phyloP scores from a whole-genome alignment of 2,113 vertebrate genomes.

The Entelurus aequoreus region DNA sequence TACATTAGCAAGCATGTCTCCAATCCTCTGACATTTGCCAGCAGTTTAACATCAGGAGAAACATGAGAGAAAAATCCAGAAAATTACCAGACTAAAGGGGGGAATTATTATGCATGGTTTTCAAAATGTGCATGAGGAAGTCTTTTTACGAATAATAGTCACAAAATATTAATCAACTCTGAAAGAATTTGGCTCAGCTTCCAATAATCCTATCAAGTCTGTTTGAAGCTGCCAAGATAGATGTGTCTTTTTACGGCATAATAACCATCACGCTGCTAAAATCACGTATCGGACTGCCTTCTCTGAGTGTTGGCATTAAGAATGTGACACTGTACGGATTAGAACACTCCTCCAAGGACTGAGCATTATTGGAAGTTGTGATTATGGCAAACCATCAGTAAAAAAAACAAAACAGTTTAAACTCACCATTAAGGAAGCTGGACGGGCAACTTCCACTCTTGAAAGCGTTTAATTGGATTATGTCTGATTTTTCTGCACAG shows the following conservation, averaged over 20 bases:
- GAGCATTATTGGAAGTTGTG: conserved; percentile 67
- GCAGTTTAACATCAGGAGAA: conserved; percentile 9
- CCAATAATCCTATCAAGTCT: conserved; percentile 37
- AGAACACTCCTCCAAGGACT: conserved; percentile 60
- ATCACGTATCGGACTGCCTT: conserved; percentile 60
- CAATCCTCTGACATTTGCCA: conserved; percentile 14
- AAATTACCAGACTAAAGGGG: conserved; percentile 2
- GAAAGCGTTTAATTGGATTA: conserved; percentile 61
- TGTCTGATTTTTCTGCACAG: conserved; percentile 31
- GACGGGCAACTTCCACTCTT: conserved; percentile 43
- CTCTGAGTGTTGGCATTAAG: conserved; percentile 51
- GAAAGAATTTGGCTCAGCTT: conserved; percentile 22
- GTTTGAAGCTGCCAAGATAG: conserved; percentile 45
- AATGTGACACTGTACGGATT: conserved; percentile 65
- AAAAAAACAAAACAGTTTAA: conserved; percentile 18
- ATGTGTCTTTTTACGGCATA: conserved; percentile 41
- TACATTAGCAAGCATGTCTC: conserved; percentile 20
- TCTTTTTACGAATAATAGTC: conserved; percentile 14
- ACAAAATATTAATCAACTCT: conserved; percentile 22
- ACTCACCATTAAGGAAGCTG: conserved; percentile 61
- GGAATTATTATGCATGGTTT: conserved; percentile 13
- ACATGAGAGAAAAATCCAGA: not conserved
- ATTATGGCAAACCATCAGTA: conserved; percentile 62
- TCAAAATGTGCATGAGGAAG: conserved; percentile 16
- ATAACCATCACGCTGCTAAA: conserved; percentile 42